Conservation (phyloP, 2,113 vertebrate species). For the Nycticryphes semicollaris region DNA sequence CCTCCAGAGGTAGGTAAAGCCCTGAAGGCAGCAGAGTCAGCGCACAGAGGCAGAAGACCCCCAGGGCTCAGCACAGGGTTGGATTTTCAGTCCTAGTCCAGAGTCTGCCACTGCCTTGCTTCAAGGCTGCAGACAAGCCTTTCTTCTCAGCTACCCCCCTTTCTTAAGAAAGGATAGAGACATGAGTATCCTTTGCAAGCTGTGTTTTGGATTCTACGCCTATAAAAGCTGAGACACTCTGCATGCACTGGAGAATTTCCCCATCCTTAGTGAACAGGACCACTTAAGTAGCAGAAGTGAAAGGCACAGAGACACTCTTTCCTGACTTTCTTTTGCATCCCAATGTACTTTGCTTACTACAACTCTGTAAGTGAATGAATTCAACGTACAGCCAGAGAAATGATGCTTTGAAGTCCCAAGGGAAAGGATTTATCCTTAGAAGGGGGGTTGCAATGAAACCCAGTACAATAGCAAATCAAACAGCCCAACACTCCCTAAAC, state of each 20-base stretch:
- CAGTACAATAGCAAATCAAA: not conserved
- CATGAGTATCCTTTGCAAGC: not conserved
- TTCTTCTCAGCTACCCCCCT: not conserved
- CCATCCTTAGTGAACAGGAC: not conserved
- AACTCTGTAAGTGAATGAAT: not conserved
- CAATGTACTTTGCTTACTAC: not conserved
- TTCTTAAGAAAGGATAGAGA: not conserved
- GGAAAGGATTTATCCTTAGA: not conserved
- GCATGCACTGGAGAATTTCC: not conserved
- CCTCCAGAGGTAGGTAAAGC: not conserved
- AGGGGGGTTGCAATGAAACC: not conserved
- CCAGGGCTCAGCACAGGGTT: not conserved
- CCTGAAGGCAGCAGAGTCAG: not conserved
- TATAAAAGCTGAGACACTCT: not conserved
- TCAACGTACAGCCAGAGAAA: not conserved
- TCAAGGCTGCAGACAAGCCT: not conserved
- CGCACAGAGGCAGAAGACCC: not conserved
- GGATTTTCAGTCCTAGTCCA: not conserved
- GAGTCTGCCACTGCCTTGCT: not conserved
- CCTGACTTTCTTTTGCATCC: not conserved
- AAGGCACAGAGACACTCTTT: not conserved
- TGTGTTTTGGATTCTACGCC: rapidly evolving
- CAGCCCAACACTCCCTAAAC: not conserved
- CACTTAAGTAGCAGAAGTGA: not conserved
- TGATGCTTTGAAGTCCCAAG: not conserved